Evolutionary conservation across 2,888 invertebrate genomes (phyloP), one percentile per base, ranked within the genome.

Genomic region (Tipula unca): DNA sequence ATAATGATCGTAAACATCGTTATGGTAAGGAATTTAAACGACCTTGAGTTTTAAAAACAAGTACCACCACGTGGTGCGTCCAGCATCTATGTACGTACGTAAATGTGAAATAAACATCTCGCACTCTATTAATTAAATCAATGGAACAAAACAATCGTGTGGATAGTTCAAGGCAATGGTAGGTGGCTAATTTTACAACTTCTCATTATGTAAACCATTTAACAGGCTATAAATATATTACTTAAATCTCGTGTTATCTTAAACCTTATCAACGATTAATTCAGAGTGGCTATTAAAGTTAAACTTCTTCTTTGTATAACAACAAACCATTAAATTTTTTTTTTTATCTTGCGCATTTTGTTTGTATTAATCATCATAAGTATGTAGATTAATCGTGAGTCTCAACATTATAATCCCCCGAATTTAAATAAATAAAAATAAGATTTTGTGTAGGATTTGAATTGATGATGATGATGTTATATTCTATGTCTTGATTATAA

Each of bases 381-480:
- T 69, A 69, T 69, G 69, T 69, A 69, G 69, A 69, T 69, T 69
- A 69, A 69, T 69, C 69, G 69, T 69, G 69, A 69, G 69, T 69
- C 69, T 69, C 25, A 69, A 25, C 69, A 25, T 69, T 69, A 25
- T 69, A 69, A 69, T 69, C 69, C 69, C 5, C 69, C 69, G n/a
- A 69, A 69, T 25, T 25, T 54, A 17, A 54, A 54, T 54, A 17
- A n/a, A 69, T 25, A 69, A 32, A 32, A 32, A 32, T 6, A 32
- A 32, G 6, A 32, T 1, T 13, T 13, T 69, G 69, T 25, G 69
- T 69, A 69, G 69, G 69, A 69, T 25, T 69, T 69, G 20, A 69
- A 69, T 69, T 69, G 25, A 69, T 69, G 69, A 25, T 69, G 69
- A 69, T 69, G 69, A 69, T 69, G 69, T 69, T 69, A n/a, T 69